These are phyloP conservation scores for Albula glossodonta DNA, from an alignment of 2,113 vertebrate species.

Conservation along the genomic window DNA sequence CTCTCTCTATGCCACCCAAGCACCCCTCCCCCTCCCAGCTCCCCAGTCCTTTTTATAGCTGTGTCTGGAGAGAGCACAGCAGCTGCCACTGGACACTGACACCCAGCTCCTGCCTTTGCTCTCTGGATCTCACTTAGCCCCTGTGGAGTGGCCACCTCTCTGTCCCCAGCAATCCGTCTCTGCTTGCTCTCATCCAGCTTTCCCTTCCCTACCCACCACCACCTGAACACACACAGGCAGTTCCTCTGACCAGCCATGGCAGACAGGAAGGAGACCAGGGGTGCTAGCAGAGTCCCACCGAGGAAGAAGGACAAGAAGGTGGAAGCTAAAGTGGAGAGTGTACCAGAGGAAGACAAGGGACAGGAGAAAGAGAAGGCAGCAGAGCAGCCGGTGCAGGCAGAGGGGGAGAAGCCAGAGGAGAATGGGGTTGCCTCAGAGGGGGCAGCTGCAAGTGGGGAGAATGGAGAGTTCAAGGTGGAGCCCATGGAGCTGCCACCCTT, in stretches of 20 bases:
- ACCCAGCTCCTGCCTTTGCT: not conserved
- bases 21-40: slow-evolving; percentile 7
- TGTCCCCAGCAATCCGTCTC: not conserved
- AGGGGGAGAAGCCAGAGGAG: not conserved
- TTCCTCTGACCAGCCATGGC: slow-evolving; percentile 48
- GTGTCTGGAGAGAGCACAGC: slow-evolving; percentile 38
- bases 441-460: slow-evolving; percentile 28
- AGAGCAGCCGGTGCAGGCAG: slow-evolving; percentile 20
- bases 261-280: slow-evolving; percentile 41
- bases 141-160: not conserved
- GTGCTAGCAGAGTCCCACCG: not conserved
- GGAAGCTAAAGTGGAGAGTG: slow-evolving; percentile 11
- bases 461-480: slow-evolving; percentile 42
- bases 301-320: slow-evolving; percentile 46
- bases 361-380: slow-evolving; percentile 21
- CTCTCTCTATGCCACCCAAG: not conserved
- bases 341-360: slow-evolving; percentile 1
- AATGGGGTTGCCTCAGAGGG: slow-evolving; percentile 16
- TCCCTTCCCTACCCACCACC: not conserved
- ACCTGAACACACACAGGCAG: not conserved
- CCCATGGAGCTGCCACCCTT: slow-evolving; percentile 83
- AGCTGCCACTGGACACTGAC: slow-evolving; percentile 54
- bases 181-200: not conserved
- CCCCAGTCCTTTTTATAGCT: slow-evolving; percentile 53
- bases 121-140: not conserved